phyloP scores from a whole-genome alignment of 2,888 invertebrate genomes.

The Orchesellides sinensis region DNA sequence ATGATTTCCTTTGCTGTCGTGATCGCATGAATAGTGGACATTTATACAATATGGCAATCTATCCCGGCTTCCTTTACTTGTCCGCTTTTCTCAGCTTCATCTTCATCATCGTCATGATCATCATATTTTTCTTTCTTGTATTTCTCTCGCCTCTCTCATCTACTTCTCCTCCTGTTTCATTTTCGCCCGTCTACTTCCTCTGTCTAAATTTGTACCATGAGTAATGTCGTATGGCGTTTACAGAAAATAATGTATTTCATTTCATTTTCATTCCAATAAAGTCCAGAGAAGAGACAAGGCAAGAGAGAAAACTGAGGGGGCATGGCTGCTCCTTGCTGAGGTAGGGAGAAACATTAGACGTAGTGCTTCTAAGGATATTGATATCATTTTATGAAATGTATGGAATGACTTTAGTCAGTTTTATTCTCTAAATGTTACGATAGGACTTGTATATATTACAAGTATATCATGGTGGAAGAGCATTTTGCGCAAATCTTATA shows the following conservation, averaged over 20 bases:
- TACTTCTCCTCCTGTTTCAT: background rate
- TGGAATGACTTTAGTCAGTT: background rate
- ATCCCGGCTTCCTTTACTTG: constrained; percentile 1
- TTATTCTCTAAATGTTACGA: background rate
- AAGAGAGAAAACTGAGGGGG: background rate
- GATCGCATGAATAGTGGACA: constrained; percentile 53
- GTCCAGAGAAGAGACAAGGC: background rate
- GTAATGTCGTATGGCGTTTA: constrained; percentile 19
- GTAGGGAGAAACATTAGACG: too few species aligned
- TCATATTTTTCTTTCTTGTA: background rate
- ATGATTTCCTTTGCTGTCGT: constrained; percentile 25
- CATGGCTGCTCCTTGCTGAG: background rate
- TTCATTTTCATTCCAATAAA: constrained; percentile 11
- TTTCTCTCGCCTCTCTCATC: background rate
- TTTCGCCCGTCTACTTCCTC: background rate
- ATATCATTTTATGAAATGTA: constrained; percentile 3
- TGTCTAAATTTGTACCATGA: constrained; percentile 16
- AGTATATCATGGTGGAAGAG: constrained; percentile 1
- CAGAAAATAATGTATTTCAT: constrained; percentile 9
- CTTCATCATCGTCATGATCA: background rate
- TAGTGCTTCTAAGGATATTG: too few species aligned
- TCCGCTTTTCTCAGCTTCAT: too few species aligned
- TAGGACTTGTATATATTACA: constrained; percentile 1
- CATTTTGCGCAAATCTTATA: constrained; percentile 25
- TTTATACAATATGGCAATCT: constrained; percentile 51